Base-by-base conservation (phyloP, 1,140 invertebrate species). In the Drosophila pectinifera region DNA sequence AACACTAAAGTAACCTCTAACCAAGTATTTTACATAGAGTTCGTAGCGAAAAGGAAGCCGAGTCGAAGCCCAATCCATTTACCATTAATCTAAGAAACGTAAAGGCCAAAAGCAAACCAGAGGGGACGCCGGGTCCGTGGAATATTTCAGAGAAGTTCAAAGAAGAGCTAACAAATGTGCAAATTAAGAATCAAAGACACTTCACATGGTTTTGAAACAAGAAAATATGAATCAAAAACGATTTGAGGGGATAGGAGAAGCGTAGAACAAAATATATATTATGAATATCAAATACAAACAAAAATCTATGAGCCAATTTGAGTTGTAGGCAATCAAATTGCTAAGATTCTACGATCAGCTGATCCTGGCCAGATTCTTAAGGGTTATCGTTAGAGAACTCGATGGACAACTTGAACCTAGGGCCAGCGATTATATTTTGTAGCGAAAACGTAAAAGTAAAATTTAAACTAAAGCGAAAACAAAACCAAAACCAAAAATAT, bases 101-200 rank as follows among this genome's bases (percentile, higher is more conserved):
- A 67, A 73, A 38, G 59, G 58, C 58, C 62, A 45, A 65, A 72
- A 59, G 56, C 26, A 18, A 16, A 31, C 31, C 31, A 34, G 31
- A 18, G 80, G 67, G 80, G 76, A 77, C 73, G 42, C 1, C 55
- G 54, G 55, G 42, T 46, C 8, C 22, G 36, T 24, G 24, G 26
- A 26, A 24, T 45, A 38, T 45, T 38, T 28, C 11, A 69, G 18
- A 46, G 8, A 36, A 36, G 49, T 55, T 39, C 31, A 74, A 63
- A 73, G n/a, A 24, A 59, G 42, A 77, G 64, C 55, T 62, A 82
- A 85, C 63, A 83, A 78, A 85, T 85, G 82, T 88, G 82, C 78
- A 88, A 86, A 88, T 48, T 75, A 45, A 82, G 13, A 85, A 85
- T 86, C 78, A 86, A 85, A 88, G 74, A 83, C 57, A 85, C 74